Conservation (phyloP, 2,888 invertebrate species). For the Hedychridium roseum region DNA sequence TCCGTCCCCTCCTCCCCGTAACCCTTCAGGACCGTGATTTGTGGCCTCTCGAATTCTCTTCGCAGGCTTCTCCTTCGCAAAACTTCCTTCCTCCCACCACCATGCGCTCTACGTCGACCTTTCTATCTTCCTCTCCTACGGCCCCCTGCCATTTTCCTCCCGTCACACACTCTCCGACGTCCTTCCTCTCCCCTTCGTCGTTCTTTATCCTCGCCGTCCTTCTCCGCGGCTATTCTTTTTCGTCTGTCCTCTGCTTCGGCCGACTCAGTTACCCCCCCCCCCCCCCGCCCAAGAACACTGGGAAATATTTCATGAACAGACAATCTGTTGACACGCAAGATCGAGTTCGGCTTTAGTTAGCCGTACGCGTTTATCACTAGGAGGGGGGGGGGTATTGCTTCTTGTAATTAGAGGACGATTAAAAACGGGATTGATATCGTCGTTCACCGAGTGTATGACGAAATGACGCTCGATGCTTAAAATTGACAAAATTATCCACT, state of each 20-base stretch:
- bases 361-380: too few relatives aligned
- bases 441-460: too few relatives aligned
- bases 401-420: too few relatives aligned
- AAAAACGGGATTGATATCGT: too few relatives aligned
- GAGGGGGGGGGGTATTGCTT: too few relatives aligned
- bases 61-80: conserved; percentile 43
- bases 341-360: too few relatives aligned
- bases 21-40: conserved; percentile 49
- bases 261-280: conserved; percentile 15
- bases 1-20: conserved; percentile 26
- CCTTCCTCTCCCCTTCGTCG: conserved; percentile 1
- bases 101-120: conserved; percentile 13
- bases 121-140: conserved; percentile 13
- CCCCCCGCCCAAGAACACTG: too few relatives aligned
- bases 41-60: conserved; percentile 56
- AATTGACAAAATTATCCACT: too few relatives aligned
- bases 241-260: conserved; percentile 13
- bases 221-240: not conserved
- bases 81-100: conserved; percentile 30
- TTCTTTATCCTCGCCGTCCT: not conserved
- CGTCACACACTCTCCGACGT: conserved; percentile 7
- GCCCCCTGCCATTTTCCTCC: conserved; percentile 16
- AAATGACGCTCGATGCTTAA: too few relatives aligned
- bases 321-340: too few relatives aligned
- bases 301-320: too few relatives aligned